A percentile compares a stretch with the other conserved stretches of the same genome.
Evolutionary conservation across 1,140 invertebrate genomes (phyloP).

Genomic region (Vollenhovia emeryi): DNA sequence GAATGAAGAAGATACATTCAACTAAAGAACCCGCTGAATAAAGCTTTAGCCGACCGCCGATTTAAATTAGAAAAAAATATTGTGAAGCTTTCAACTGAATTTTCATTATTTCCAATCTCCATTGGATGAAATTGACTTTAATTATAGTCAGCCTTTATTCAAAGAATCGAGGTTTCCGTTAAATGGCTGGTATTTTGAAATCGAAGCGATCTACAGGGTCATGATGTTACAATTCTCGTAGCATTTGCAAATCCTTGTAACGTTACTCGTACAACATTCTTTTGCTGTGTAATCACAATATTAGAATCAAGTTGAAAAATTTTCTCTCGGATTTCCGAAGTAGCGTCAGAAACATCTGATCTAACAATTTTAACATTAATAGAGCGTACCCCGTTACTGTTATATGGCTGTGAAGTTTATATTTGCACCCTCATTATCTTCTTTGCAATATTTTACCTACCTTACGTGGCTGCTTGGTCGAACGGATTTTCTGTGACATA

Average conservation of each 20-base stretch:
- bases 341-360: background rate
- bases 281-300: background rate
- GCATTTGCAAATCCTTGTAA: background rate
- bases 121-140: background rate
- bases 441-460: slow-evolving; percentile 12
- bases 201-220: background rate
- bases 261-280: background rate
- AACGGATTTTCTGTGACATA: background rate
- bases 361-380: slow-evolving; percentile 25
- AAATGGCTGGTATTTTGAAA: background rate
- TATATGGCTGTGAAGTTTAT: slow-evolving; percentile 64
- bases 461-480: background rate
- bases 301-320: background rate
- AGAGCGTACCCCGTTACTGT: slow-evolving; percentile 27
- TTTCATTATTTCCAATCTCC: background rate
- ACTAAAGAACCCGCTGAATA: background rate
- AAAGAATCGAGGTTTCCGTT: background rate
- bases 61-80: background rate
- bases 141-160: background rate
- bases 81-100: background rate
- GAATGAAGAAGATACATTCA: background rate
- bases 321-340: background rate
- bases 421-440: slow-evolving; percentile 29
- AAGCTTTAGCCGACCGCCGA: background rate
- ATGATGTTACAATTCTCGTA: background rate